Conservation (phyloP, 2,113 vertebrate genomes). For the Syngnathoides biaculeatus region DNA sequence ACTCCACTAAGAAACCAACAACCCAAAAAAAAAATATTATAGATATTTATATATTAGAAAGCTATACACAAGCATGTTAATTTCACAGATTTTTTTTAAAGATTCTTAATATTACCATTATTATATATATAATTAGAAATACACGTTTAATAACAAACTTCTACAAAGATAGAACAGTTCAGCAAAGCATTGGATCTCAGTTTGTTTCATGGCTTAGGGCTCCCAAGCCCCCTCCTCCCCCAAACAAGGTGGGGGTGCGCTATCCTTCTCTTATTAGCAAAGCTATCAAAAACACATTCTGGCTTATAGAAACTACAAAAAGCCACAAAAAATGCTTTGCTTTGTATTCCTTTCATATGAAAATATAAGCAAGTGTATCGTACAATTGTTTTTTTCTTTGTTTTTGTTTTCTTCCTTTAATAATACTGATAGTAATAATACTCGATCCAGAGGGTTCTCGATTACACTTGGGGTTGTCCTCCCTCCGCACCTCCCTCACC, state of each 20-base stretch:
- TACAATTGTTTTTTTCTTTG: slow-evolving; percentile 85
- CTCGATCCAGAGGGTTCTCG: too few species aligned
- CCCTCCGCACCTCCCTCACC: slow-evolving; percentile 60
- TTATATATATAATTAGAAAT: slow-evolving; percentile 98
- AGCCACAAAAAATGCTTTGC: slow-evolving; percentile 99
- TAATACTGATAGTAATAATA: slow-evolving; percentile 96
- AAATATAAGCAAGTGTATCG: slow-evolving; percentile 99
- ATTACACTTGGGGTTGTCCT: too few species aligned
- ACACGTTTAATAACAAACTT: slow-evolving; percentile 99
- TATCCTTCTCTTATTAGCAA: slow-evolving; percentile 87
- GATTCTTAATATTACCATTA: slow-evolving; percentile 99
- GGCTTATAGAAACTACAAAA: slow-evolving; percentile 99
- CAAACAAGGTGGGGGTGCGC: slow-evolving; percentile 76
- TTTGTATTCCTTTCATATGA: slow-evolving; percentile 99
- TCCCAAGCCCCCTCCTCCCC: slow-evolving; percentile 80
- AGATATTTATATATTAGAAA: slow-evolving; percentile 94
- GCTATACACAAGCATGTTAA: slow-evolving; percentile 99
- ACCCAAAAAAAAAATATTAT: slow-evolving; percentile 82
- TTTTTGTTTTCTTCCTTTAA: slow-evolving; percentile 41
- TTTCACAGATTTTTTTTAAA: slow-evolving; percentile 99
- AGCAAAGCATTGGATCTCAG: slow-evolving; percentile 94
- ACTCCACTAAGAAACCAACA: slow-evolving; percentile 86
- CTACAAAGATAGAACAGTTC: slow-evolving; percentile 99
- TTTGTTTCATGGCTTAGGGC: slow-evolving; percentile 90
- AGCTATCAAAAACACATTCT: slow-evolving; percentile 99